Conservation (phyloP, 2,888 invertebrate species). For the Nymphalis polychloros region DNA sequence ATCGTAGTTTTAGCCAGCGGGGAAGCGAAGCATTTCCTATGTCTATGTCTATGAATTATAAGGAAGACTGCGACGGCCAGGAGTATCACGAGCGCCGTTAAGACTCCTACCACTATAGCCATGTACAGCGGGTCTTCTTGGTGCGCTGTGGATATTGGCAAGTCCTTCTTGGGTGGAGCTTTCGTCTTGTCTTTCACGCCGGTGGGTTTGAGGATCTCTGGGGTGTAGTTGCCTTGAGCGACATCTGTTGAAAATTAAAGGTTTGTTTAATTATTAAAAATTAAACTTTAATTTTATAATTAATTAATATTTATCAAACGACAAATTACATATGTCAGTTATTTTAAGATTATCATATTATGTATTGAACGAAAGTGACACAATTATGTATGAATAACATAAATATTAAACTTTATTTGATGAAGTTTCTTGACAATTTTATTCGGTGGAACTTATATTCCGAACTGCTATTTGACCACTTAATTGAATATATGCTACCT, state of each 20-base stretch:
- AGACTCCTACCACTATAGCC: slow-evolving; percentile 89
- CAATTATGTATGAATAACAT: too few species aligned
- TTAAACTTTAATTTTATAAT: not conserved
- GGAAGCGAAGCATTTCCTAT: slow-evolving; percentile 87
- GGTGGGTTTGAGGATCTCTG: slow-evolving; percentile 83
- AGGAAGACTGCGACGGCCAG: slow-evolving; percentile 87
- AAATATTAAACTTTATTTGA: too few species aligned
- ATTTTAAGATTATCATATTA: too few species aligned
- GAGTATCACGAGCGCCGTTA: slow-evolving; percentile 87
- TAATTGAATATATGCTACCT: too few species aligned
- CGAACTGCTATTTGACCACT: too few species aligned
- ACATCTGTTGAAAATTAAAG: slow-evolving; percentile 65
- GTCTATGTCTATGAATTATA: slow-evolving; percentile 86
- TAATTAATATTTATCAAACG: too few species aligned
- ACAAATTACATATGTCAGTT: too few species aligned
- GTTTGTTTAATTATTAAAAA: not conserved
- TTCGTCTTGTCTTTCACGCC: slow-evolving; percentile 75
- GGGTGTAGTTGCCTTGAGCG: slow-evolving; percentile 88
- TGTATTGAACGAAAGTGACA: too few species aligned
- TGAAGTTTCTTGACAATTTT: too few species aligned
- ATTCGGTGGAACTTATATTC: too few species aligned
- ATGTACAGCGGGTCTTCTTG: slow-evolving; percentile 87
- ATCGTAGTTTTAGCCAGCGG: slow-evolving; percentile 80
- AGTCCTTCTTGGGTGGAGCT: slow-evolving; percentile 76
- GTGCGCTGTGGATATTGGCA: slow-evolving; percentile 85